Conservation (phyloP, 2,888 invertebrate genomes). For the Tenthredo mesomela region DNA sequence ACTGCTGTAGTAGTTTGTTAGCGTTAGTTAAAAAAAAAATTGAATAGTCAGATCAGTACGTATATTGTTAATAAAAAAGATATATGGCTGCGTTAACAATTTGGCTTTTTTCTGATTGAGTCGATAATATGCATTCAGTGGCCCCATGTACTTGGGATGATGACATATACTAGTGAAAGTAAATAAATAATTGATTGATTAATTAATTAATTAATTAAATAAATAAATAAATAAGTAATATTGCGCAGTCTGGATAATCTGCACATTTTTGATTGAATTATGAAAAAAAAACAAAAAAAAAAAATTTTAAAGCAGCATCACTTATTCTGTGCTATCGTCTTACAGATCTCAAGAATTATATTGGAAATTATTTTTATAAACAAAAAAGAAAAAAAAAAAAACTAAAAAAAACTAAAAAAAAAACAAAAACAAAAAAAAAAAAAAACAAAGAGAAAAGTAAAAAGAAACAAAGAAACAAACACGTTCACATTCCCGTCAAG, state of each 20-base stretch:
- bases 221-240: constrained; percentile 25
- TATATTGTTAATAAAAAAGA: constrained; percentile 22
- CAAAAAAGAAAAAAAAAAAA: constrained; percentile 60
- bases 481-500: constrained; percentile 71
- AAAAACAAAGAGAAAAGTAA: constrained; percentile 61
- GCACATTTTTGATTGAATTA: constrained; percentile 56
- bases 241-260: constrained; percentile 61
- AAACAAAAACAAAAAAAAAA: constrained; percentile 60
- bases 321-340: constrained; percentile 61
- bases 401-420: constrained; percentile 63
- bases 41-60: constrained; percentile 44
- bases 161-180: constrained; percentile 39
- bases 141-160: constrained; percentile 46
- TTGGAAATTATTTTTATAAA: constrained; percentile 72
- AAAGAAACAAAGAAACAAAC: constrained; percentile 59
- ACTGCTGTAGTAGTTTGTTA: constrained; percentile 46
- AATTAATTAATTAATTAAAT: neutral
- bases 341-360: constrained; percentile 69
- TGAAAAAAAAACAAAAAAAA: neutral
- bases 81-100: constrained; percentile 36
- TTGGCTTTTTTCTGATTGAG: constrained; percentile 41
- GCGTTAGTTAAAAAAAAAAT: constrained; percentile 16
- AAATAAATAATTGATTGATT: constrained; percentile 35
- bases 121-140: constrained; percentile 32
- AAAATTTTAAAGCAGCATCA: constrained; percentile 45